Conservation (phyloP, 2,113 vertebrate species). For the Chloebia gouldiae region DNA sequence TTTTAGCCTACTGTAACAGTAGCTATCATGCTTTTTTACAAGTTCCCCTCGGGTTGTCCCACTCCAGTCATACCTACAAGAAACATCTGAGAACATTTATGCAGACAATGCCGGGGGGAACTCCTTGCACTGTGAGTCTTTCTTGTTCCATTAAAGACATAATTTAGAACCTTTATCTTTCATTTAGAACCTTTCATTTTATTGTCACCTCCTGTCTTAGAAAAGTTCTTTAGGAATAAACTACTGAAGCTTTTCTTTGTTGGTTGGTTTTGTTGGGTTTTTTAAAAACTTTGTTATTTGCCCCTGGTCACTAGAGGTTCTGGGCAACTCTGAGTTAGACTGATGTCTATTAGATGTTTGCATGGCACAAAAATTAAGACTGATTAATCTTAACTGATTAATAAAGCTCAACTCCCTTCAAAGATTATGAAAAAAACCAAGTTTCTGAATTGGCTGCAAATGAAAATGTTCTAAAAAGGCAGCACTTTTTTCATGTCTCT, state of each 20-base stretch:
- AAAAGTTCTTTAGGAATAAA: neutral
- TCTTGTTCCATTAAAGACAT: neutral
- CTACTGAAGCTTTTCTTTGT: neutral
- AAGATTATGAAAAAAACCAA: neutral
- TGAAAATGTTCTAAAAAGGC: neutral
- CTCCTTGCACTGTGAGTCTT: neutral
- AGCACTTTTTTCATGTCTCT: neutral
- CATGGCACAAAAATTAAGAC: neutral
- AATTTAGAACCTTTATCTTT: neutral
- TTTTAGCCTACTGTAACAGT: neutral
- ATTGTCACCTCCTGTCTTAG: neutral
- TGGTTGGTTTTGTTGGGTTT: neutral
- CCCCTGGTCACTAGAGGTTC: neutral
- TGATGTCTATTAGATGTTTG: neutral
- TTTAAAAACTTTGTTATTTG: neutral
- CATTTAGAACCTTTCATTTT: neutral
- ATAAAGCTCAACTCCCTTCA: neutral
- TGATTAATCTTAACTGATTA: neutral
- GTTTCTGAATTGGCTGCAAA: neutral
- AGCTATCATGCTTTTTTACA: neutral
- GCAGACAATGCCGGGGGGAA: fast-evolving
- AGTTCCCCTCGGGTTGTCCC: neutral
- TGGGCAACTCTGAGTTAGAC: neutral
- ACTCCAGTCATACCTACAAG: neutral
- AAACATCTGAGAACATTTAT: neutral